Percentiles rank a stretch among this genome's conserved stretches.
phyloP scores from a whole-genome alignment of 2,888 invertebrate genomes.

The Noctua fimbriata region DNA sequence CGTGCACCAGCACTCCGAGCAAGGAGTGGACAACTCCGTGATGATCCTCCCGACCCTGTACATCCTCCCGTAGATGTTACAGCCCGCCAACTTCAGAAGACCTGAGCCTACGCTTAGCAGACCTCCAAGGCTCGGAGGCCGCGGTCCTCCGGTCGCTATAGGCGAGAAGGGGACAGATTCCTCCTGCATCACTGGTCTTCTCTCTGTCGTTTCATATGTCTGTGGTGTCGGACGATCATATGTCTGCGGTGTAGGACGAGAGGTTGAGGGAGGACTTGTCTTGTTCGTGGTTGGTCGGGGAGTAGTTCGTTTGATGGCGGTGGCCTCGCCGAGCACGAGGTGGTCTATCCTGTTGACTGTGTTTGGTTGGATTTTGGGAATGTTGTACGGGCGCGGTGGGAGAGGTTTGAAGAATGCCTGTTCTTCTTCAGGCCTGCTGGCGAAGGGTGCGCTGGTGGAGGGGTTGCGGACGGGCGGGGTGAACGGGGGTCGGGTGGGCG shows the following conservation, averaged over 20 bases:
- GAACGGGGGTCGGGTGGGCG: slow-evolving; percentile 59
- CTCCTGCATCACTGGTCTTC: slow-evolving; percentile 64
- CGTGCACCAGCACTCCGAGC: slow-evolving; percentile 96
- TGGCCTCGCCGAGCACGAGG: slow-evolving; percentile 85
- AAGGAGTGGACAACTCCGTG: slow-evolving; percentile 94
- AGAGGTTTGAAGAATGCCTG: slow-evolving; percentile 74
- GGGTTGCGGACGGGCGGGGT: slow-evolving; percentile 37
- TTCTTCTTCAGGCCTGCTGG: slow-evolving; percentile 62
- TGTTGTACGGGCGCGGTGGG: slow-evolving; percentile 73
- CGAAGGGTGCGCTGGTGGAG: slow-evolving; percentile 61
- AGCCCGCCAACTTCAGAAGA: slow-evolving; percentile 94
- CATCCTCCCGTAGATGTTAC: slow-evolving; percentile 97
- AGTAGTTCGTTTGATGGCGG: slow-evolving; percentile 80
- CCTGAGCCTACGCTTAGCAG: slow-evolving; percentile 83
- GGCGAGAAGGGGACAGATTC: slow-evolving; percentile 64
- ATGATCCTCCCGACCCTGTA: slow-evolving; percentile 96
- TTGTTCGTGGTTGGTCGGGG: slow-evolving; percentile 69
- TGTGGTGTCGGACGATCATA: background rate
- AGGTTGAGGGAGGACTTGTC: slow-evolving; percentile 32
- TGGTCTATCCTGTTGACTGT: slow-evolving; percentile 85
- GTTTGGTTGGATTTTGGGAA: slow-evolving; percentile 73
- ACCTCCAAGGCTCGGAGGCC: slow-evolving; percentile 69
- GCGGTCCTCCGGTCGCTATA: slow-evolving; percentile 63
- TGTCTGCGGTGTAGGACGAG: slow-evolving; percentile 42
- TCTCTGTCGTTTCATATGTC: slow-evolving; percentile 51